Evolutionary conservation across 2,888 invertebrate genomes (phyloP).

Genomic region (Luffia ferchaultella): DNA sequence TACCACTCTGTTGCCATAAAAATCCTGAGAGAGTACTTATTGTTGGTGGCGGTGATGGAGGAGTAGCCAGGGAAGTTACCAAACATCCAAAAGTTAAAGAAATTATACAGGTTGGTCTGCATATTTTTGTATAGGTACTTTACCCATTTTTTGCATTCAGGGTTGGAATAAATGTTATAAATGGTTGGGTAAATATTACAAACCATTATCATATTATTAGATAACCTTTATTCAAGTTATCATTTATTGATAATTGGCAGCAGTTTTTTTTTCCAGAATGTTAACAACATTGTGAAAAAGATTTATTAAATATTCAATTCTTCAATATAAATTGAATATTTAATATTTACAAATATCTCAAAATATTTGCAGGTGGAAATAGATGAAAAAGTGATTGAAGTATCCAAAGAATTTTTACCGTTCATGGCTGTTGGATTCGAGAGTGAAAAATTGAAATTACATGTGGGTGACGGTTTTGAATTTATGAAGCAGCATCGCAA

Average conservation of each 20-base stretch:
- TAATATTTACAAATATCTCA: too few species aligned
- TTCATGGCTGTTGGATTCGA: conserved; percentile 90
- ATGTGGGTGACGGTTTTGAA: conserved; percentile 93
- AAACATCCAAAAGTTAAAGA: conserved; percentile 91
- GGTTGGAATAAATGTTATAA: too few species aligned
- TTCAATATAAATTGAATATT: too few species aligned
- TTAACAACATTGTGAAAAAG: too few species aligned
- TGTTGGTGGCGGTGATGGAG: conserved; percentile 98
- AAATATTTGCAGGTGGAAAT: conserved; percentile 95
- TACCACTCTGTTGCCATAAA: conserved; percentile 91
- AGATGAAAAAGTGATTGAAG: conserved; percentile 89
- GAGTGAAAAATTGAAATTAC: conserved; percentile 82
- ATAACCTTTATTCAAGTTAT: conserved; percentile 1
- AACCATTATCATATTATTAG: too few species aligned
- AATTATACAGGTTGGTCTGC: conserved; percentile 70
- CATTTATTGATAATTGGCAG: conserved; percentile 1
- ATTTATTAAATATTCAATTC: too few species aligned
- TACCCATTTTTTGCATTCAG: neutral
- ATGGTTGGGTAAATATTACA: too few species aligned
- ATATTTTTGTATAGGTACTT: neutral
- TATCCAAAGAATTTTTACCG: conserved; percentile 88
- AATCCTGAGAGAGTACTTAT: conserved; percentile 92
- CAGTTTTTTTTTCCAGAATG: neutral
- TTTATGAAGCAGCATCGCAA: conserved; percentile 87
- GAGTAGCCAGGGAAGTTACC: conserved; percentile 93